A percentile compares a stretch with the other conserved stretches of the same genome.
phyloP scores from a whole-genome alignment of 2,113 vertebrate species.

The Daphoenositta chrysoptera region DNA sequence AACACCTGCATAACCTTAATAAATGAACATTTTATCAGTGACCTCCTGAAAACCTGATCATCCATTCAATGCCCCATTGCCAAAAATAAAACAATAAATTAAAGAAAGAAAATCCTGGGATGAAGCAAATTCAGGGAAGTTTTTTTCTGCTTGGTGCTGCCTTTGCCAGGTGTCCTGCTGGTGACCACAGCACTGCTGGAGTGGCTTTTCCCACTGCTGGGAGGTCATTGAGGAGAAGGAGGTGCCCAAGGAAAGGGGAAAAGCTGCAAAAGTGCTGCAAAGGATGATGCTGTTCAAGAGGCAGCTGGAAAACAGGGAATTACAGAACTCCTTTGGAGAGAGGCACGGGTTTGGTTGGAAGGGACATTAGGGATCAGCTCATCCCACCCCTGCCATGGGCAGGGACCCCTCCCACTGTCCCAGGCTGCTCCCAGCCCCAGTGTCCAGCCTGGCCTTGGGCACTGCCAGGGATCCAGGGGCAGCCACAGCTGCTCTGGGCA shows the following conservation, averaged over 20 bases:
- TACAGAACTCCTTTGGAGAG: neutral
- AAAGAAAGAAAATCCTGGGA: neutral
- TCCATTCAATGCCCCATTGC: neutral
- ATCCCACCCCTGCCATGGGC: neutral
- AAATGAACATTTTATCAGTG: neutral
- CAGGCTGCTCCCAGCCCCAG: neutral
- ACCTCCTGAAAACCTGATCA: neutral
- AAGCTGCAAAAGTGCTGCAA: neutral
- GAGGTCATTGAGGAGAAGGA: neutral
- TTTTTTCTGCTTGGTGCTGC: fast-evolving
- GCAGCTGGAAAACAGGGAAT: neutral
- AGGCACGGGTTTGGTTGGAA: neutral
- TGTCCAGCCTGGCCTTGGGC: neutral
- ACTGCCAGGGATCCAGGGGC: neutral
- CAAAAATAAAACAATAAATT: neutral
- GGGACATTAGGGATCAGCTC: neutral
- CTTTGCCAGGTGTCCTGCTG: neutral
- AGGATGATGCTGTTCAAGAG: neutral
- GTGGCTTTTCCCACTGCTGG: neutral
- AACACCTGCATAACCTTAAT: neutral
- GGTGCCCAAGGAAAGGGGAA: neutral
- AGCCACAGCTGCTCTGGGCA: neutral
- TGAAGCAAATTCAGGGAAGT: neutral
- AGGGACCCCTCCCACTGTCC: neutral
- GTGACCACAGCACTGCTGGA: neutral